These are phyloP conservation scores for Psittacula echo DNA, from an alignment of 2,797 vertebrate species.

Conservation along the genomic window DNA sequence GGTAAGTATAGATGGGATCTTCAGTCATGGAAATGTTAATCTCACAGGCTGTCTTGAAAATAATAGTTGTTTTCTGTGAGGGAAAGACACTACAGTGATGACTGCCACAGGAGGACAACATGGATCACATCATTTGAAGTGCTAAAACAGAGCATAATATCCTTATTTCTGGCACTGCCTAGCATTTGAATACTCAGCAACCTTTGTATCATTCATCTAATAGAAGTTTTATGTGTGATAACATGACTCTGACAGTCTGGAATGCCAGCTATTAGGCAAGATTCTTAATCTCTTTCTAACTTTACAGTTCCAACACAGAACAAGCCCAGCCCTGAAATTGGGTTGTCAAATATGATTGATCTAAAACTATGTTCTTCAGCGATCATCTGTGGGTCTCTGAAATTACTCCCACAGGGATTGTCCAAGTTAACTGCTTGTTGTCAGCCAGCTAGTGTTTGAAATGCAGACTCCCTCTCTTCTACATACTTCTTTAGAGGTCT, in stretches of 20 bases:
- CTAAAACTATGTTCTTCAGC: neutral
- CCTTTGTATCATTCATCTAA: neutral
- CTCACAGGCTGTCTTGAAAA: neutral
- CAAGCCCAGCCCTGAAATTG: neutral
- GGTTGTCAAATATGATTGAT: neutral
- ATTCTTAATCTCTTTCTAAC: neutral
- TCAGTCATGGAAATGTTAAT: neutral
- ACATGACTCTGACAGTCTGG: neutral
- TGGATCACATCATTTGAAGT: neutral
- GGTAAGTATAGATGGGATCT: neutral
- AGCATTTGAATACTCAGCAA: neutral
- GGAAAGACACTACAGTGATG: neutral
- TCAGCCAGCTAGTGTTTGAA: neutral
- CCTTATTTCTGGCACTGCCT: neutral
- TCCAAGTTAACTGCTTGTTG: neutral
- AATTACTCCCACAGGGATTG: neutral
- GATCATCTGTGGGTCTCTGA: neutral
- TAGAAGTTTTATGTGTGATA: neutral
- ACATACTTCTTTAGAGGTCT: neutral
- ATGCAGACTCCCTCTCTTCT: neutral
- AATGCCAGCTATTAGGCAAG: slow-evolving; percentile 1
- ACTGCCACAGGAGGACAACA: neutral
- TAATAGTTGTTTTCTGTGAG: neutral
- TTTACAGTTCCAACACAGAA: neutral
- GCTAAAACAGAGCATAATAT: neutral